Evolutionary conservation across 2,113 vertebrate genomes (phyloP).

Genomic region (Abramis brama): DNA sequence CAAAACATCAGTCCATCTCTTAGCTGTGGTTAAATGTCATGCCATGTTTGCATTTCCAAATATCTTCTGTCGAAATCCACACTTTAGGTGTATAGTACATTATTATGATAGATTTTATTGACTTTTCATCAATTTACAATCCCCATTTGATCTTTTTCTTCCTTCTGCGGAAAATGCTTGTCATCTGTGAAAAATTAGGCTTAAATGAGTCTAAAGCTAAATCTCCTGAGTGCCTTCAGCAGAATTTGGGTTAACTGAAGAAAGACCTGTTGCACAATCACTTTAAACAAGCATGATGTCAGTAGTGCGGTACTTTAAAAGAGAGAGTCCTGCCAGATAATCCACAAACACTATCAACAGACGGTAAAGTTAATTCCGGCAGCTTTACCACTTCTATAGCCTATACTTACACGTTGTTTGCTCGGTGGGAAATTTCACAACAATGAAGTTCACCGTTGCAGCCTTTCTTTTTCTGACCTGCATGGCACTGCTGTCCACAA

Average conservation of each 20-base stretch:
- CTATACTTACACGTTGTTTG: neutral
- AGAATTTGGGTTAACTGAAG: neutral
- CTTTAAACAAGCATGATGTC: neutral
- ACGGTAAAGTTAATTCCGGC: neutral
- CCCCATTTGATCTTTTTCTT: neutral
- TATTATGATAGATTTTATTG: neutral
- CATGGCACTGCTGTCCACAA: neutral
- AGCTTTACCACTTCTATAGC: neutral
- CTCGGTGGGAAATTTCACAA: neutral
- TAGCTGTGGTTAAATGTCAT: too few species aligned
- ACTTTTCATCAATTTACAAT: neutral
- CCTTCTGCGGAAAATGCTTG: neutral
- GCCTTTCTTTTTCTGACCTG: neutral
- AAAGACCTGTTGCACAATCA: neutral
- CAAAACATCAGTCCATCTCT: too few species aligned
- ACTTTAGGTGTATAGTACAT: too few species aligned
- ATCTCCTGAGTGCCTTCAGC: neutral
- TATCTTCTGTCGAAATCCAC: too few species aligned
- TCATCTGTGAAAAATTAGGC: neutral
- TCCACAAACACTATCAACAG: neutral
- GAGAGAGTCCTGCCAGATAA: neutral
- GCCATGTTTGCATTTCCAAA: too few species aligned
- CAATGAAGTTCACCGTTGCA: neutral
- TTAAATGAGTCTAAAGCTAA: neutral
- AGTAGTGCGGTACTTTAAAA: neutral